These are phyloP conservation scores for Gila robusta DNA, from an alignment of 2,797 vertebrate genomes.

Conservation along the genomic window DNA sequence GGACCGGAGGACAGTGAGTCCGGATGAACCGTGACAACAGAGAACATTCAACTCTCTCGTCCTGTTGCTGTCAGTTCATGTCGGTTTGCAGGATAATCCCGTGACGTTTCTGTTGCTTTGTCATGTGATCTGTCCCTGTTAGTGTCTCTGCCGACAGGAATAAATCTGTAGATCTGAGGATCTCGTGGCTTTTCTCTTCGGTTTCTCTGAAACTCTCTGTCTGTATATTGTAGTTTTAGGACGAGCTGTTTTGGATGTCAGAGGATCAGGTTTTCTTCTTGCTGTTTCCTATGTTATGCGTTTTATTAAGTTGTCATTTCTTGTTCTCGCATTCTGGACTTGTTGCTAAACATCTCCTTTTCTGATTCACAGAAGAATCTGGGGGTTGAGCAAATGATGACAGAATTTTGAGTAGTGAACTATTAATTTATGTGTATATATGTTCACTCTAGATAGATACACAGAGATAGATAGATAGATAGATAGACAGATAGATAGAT, in stretches of 20 bases:
- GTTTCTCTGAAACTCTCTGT: neutral
- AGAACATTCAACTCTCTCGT: slow-evolving; percentile 21
- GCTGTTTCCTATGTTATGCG: neutral
- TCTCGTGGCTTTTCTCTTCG: neutral
- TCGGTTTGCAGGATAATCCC: neutral
- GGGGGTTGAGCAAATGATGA: too few species aligned
- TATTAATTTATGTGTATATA: too few species aligned
- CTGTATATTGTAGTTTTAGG: neutral
- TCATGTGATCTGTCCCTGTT: neutral
- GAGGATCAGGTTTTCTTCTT: neutral
- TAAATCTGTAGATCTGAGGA: neutral
- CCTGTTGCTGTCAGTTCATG: neutral
- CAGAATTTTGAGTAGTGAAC: too few species aligned
- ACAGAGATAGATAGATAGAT: too few species aligned
- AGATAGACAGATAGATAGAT: too few species aligned
- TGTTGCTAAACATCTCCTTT: neutral
- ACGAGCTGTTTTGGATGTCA: neutral
- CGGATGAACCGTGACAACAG: slow-evolving; percentile 48
- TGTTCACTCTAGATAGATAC: too few species aligned
- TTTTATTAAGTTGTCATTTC: neutral
- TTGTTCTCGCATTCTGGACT: neutral
- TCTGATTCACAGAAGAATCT: too few species aligned
- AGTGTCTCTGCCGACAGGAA: neutral
- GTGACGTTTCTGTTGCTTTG: too few species aligned
- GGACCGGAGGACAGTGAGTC: neutral